A percentile compares a stretch with the other conserved stretches of the same genome.
Conservation (phyloP, 2,888 invertebrate species). For the Heliconius ethilla region DNA sequence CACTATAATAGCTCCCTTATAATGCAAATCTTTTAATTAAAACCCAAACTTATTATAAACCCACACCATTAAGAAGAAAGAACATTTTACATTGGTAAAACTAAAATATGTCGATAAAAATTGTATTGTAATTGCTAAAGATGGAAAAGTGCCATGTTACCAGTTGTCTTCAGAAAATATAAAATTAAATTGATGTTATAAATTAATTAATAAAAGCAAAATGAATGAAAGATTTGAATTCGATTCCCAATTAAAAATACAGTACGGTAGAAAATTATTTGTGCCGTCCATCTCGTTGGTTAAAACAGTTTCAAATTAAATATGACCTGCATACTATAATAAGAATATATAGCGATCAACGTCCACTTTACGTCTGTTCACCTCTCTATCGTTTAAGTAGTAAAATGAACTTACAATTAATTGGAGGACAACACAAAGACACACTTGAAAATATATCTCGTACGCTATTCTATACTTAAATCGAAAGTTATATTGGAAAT, state of each 20-base stretch:
- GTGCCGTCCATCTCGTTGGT: constrained; percentile 39
- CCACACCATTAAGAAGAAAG: constrained; percentile 46
- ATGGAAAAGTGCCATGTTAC: constrained; percentile 44
- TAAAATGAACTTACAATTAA: constrained; percentile 52
- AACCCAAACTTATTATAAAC: constrained; percentile 46
- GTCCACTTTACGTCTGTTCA: constrained; percentile 50
- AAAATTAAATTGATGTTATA: constrained; percentile 41
- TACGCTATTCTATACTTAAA: too few relatives aligned
- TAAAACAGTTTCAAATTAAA: constrained; percentile 54
- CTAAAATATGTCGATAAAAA: constrained; percentile 48
- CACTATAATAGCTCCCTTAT: background rate
- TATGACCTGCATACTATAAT: constrained; percentile 69
- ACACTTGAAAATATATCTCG: background rate
- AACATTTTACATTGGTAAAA: constrained; percentile 68
- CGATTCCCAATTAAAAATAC: constrained; percentile 72
- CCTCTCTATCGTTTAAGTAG: constrained; percentile 60
- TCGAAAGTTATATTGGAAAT: too few relatives aligned
- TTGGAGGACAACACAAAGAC: constrained; percentile 10
- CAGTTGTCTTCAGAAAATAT: constrained; percentile 48
- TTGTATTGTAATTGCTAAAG: constrained; percentile 52
- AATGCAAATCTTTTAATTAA: constrained; percentile 53
- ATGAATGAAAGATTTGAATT: constrained; percentile 39
- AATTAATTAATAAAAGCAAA: constrained; percentile 40
- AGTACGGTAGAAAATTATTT: background rate
- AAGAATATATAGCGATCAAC: constrained; percentile 52